Base-by-base conservation (phyloP, 2,113 vertebrate genomes). In the Oryzias celebensis region DNA sequence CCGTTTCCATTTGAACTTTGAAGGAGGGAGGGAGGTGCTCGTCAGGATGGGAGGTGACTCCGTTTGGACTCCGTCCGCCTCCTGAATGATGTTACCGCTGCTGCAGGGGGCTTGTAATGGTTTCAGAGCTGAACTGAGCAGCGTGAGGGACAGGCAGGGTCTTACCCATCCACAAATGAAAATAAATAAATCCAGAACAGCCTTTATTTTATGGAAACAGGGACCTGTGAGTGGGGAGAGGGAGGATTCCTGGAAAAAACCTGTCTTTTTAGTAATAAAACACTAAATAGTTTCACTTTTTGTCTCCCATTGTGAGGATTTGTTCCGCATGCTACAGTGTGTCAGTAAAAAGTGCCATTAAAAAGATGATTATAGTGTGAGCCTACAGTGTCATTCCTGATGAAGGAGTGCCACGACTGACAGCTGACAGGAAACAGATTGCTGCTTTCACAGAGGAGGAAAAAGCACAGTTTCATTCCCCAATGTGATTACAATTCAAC, bases 321-420 rank as follows among this genome's bases (percentile, higher is more conserved):
- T 65, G 63, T 77, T 77, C 62, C 58, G 23, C 45, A 57, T 69
- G 59, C 72, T 48, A 65, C 65, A 31, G 52, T 71, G 82, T n/a
- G n/a, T n/a, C n/a, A 7, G 45, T 52, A 75, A 77, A 83, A 62
- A 82, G 65, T 86, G 71, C 88, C 86, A 89, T 91, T 90, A 91
- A 80, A 68, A 80, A n/a, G 76, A 89, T 83, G 85, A 85, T 89
- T 91, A 88, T 71, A 75, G 80, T 72, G 79, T 48, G 80, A 82
- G 81, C 75, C 62, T 61, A 52, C 51, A 65, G 20, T 68, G 73
- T 80, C 82, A 89, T 90, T 88, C 83, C 87, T 85, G 80, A 60
- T 41, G 64, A 88, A 87, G 90, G 88, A 87, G 88, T 85, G 88
- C 78, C 85, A 70, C 17, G 31, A 54, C 45, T 72, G 74, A 75